A percentile compares a stretch with the other conserved stretches of the same genome.
Conservation (phyloP, 2,797 vertebrate species). For the Hoplostethus atlanticus region DNA sequence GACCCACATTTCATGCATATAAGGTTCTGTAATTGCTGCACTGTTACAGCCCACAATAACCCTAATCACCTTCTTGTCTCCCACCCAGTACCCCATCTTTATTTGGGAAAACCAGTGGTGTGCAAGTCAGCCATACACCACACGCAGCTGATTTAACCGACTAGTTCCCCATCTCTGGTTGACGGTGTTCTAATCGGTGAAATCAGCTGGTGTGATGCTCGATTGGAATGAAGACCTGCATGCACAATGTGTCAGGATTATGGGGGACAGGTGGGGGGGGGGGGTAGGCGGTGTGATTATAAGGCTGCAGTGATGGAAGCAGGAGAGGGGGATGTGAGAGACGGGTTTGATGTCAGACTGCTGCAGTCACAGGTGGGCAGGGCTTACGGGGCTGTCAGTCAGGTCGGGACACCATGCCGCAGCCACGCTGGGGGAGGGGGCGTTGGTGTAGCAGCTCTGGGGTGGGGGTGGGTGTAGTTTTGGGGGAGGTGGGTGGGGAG, state of each 20-base stretch:
- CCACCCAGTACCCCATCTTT: constrained; percentile 7
- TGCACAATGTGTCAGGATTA: not conserved
- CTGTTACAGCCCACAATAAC: constrained; percentile 6
- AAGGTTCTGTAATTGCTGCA: constrained; percentile 13
- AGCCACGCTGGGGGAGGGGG: constrained; percentile 76
- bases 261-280: constrained; percentile 47
- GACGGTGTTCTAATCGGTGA: constrained; percentile 19
- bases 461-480: constrained; percentile 23
- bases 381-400: constrained; percentile 67
- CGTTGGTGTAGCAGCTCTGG: constrained; percentile 58
- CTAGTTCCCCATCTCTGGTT: constrained; percentile 1
- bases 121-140: constrained; percentile 13
- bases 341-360: constrained; percentile 73
- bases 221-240: constrained; percentile 20
- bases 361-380: constrained; percentile 78
- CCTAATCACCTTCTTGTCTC: constrained; percentile 6
- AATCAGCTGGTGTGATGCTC: constrained; percentile 16
- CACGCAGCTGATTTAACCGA: constrained; percentile 18
- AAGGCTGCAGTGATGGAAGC: constrained; percentile 68
- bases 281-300: constrained; percentile 62
- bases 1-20: constrained; percentile 18
- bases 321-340: constrained; percentile 17
- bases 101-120: constrained; percentile 39
- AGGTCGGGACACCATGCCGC: constrained; percentile 68
- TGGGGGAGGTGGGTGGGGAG: constrained; percentile 18